phyloP scores from a whole-genome alignment of 2,113 vertebrate species.

The Lethenteron camtschaticum region DNA sequence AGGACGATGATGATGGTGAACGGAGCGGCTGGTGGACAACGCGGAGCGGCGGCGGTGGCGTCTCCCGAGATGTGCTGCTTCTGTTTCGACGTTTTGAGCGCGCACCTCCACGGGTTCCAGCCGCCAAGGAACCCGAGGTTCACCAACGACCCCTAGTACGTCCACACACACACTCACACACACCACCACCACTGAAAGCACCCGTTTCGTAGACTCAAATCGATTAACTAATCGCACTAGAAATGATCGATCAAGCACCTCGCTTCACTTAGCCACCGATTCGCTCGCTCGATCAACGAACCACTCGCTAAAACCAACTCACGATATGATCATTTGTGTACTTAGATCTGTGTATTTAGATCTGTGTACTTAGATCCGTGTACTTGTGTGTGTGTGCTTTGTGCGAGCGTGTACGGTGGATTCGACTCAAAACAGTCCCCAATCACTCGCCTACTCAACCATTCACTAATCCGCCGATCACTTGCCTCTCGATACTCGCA shows the following conservation, averaged over 20 bases:
- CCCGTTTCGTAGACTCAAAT: too few species aligned
- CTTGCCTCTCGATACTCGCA: too few species aligned
- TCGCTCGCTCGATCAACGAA: too few species aligned
- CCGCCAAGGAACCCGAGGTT: conserved; percentile 86
- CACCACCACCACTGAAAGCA: neutral
- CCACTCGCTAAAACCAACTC: too few species aligned
- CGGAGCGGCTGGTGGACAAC: neutral
- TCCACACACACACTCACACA: conserved; percentile 14
- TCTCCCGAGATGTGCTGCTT: conserved; percentile 97
- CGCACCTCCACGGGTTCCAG: conserved; percentile 92
- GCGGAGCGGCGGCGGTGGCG: conserved; percentile 52
- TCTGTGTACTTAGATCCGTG: neutral
- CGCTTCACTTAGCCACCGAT: too few species aligned
- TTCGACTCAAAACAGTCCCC: too few species aligned
- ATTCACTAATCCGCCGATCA: too few species aligned
- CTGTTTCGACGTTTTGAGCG: conserved; percentile 95
- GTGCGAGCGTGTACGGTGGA: too few species aligned
- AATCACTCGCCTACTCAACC: too few species aligned
- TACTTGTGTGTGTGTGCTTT: neutral
- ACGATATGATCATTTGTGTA: neutral
- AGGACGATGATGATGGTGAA: too few species aligned
- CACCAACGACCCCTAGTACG: conserved; percentile 96
- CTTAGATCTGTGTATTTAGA: neutral
- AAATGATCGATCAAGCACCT: too few species aligned
- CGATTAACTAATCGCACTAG: too few species aligned